phyloP scores from a whole-genome alignment of 2,113 vertebrate genomes.

The Heterocephalus glaber region DNA sequence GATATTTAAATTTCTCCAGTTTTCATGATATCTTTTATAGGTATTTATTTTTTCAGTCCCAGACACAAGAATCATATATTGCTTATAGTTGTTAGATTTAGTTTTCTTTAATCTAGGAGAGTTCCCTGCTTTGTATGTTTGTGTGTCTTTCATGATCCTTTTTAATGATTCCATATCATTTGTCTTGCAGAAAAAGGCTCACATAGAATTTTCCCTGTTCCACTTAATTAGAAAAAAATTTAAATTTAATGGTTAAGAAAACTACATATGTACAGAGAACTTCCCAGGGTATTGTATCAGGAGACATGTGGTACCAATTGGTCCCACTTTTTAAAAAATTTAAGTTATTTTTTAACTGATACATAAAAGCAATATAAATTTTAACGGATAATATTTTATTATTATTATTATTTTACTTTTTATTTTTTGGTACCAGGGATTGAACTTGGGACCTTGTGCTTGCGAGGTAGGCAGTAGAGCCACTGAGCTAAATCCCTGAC shows the following conservation, averaged over 20 bases:
- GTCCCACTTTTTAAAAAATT: background rate
- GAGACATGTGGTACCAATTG: background rate
- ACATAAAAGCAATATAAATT: background rate
- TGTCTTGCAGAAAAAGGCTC: background rate
- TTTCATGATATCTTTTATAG: background rate
- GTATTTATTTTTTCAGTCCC: background rate
- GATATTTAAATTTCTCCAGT: background rate
- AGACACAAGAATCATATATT: background rate
- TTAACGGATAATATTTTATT: background rate
- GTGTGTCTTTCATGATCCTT: background rate
- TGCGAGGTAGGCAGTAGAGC: too few species aligned
- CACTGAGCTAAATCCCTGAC: too few species aligned
- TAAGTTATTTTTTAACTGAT: background rate
- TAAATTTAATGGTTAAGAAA: background rate
- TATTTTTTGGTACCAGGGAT: too few species aligned
- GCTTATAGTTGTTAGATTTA: background rate
- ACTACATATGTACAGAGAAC: too few species aligned
- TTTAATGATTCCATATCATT: background rate
- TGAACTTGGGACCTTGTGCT: too few species aligned
- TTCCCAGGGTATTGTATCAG: background rate
- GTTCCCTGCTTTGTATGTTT: background rate
- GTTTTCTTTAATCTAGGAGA: background rate
- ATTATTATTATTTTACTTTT: too few species aligned
- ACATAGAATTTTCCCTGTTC: background rate
- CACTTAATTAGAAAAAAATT: background rate